These are phyloP conservation scores for Hemitrygon akajei DNA, from an alignment of 2,797 vertebrate genomes.

Conservation along the genomic window DNA sequence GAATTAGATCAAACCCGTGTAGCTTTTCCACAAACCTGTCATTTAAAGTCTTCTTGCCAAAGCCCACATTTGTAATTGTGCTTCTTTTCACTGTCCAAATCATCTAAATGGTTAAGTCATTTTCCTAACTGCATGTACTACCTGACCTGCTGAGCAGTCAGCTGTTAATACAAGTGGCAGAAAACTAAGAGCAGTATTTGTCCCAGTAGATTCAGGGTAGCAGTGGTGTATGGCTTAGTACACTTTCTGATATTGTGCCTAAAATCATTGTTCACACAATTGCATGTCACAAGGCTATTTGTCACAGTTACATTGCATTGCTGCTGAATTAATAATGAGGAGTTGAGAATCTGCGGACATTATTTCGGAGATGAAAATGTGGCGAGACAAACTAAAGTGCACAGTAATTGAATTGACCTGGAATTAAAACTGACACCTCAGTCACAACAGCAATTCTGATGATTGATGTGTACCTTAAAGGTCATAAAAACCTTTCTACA, in stretches of 20 bases:
- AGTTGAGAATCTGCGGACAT: not conserved
- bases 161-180: too few species aligned
- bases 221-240: too few species aligned
- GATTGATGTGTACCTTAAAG: not conserved
- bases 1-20: not conserved
- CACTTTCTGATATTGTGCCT: not conserved
- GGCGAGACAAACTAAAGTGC: not conserved
- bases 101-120: not conserved
- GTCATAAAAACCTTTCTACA: not conserved
- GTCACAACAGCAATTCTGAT: not conserved
- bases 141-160: too few species aligned
- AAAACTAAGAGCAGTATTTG: not conserved
- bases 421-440: not conserved
- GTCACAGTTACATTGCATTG: not conserved
- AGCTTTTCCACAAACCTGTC: not conserved
- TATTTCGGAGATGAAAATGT: too few species aligned
- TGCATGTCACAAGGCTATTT: not conserved
- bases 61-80: not conserved
- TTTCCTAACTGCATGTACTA: not conserved
- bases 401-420: not conserved
- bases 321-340: not conserved
- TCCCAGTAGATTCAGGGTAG: not conserved
- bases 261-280: not conserved
- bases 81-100: not conserved
- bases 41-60: not conserved